Percentiles rank a stretch among this genome's conserved stretches.
These are phyloP conservation scores for Regulus satrapa DNA, from an alignment of 2,113 vertebrate genomes.

Conservation along the genomic window DNA sequence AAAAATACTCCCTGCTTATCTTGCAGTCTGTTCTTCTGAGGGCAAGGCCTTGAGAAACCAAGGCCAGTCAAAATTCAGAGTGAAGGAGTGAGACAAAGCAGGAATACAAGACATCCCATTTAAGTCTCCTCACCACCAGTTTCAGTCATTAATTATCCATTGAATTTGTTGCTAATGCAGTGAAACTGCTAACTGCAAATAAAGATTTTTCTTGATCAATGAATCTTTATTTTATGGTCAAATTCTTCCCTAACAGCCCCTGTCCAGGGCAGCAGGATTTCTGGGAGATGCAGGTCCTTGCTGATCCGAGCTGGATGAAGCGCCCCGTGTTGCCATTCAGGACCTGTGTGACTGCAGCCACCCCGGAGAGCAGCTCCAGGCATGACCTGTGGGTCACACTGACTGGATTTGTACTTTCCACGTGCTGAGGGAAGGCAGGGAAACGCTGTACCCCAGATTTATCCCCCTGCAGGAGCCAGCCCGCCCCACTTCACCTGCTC, in stretches of 20 bases:
- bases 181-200: not conserved
- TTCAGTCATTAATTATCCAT: not conserved
- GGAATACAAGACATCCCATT: not conserved
- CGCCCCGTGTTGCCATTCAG: not conserved
- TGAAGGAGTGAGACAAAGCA: not conserved
- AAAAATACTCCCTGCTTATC: not conserved
- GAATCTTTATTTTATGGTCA: not conserved
- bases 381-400: not conserved
- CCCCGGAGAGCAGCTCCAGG: not conserved
- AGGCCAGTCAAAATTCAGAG: not conserved
- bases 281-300: not conserved
- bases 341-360: not conserved
- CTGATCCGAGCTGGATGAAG: not conserved
- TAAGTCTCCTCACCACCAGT: not conserved
- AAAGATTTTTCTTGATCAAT: not conserved
- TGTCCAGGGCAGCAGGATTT: not conserved
- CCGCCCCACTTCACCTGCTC: conserved; percentile 82
- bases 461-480: rapidly evolving
- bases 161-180: not conserved
- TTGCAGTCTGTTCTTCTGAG: not conserved
- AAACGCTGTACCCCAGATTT: rapidly evolving
- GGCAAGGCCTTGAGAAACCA: not conserved
- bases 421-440: not conserved
- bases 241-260: not conserved
- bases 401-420: not conserved